These are phyloP conservation scores for Drosophila niveifrons DNA, from an alignment of 2,888 invertebrate species.

Conservation along the genomic window DNA sequence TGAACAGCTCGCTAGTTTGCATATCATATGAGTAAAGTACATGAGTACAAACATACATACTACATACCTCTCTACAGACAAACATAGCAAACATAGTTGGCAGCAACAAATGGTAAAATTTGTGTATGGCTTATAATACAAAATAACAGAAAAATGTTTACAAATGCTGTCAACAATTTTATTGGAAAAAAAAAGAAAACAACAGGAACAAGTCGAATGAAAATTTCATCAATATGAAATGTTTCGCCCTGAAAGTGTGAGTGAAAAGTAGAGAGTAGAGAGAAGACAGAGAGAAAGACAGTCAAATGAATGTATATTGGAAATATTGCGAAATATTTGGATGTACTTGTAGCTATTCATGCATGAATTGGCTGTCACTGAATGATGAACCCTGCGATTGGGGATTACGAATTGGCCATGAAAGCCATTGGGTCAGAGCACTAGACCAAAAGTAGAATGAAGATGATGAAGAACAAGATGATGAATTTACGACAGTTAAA, in stretches of 20 bases:
- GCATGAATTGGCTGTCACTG: conserved; percentile 50
- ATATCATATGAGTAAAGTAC: conserved; percentile 29
- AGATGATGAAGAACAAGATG: conserved; percentile 18
- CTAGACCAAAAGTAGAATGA: conserved; percentile 1
- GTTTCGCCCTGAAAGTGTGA: background rate
- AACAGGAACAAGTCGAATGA: conserved; percentile 13
- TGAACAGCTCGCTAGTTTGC: conserved; percentile 52
- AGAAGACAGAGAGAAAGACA: background rate
- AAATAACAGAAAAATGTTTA: conserved; percentile 26
- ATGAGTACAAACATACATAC: conserved; percentile 12
- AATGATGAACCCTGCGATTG: conserved; percentile 33
- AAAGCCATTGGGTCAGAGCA: conserved; percentile 20
- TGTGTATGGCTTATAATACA: conserved; percentile 18
- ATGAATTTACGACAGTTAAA: conserved; percentile 41
- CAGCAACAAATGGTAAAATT: conserved; percentile 9
- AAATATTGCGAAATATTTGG: conserved; percentile 27
- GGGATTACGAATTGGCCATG: conserved; percentile 15
- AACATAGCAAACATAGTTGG: background rate
- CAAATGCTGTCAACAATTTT: conserved; percentile 42
- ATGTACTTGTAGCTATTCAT: conserved; percentile 21
- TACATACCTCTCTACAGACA: conserved; percentile 11
- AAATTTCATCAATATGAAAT: conserved; percentile 68
- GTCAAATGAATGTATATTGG: conserved; percentile 15
- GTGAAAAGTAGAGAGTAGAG: background rate
- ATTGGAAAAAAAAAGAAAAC: conserved; percentile 12